Evolutionary conservation across 2,113 vertebrate genomes (phyloP).

Genomic region (Helogale parvula): DNA sequence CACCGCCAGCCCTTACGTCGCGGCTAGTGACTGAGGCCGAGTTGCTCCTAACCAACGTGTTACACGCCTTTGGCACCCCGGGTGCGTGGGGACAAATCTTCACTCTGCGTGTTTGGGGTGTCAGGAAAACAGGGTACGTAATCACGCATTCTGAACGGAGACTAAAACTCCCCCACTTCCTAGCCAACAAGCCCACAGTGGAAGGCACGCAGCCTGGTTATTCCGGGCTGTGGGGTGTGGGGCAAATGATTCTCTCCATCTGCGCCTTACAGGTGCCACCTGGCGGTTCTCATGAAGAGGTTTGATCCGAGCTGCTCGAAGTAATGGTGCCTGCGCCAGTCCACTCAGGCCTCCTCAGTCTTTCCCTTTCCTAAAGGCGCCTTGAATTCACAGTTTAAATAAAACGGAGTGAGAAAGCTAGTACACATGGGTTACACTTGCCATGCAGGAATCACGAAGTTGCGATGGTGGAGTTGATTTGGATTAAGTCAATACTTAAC

Average conservation of each 20-base stretch:
- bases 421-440: background rate
- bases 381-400: constrained; percentile 19
- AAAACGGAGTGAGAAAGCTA: background rate
- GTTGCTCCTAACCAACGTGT: background rate
- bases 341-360: background rate
- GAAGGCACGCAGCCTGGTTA: constrained; percentile 8
- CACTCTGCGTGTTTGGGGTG: constrained; percentile 26
- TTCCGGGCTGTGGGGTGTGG: constrained; percentile 53
- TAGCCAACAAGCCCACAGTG: background rate
- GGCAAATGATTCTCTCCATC: constrained; percentile 21
- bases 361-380: background rate
- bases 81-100: background rate
- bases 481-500: constrained; percentile 34
- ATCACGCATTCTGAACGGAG: constrained; percentile 32
- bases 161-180: constrained; percentile 55
- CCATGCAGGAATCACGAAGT: background rate
- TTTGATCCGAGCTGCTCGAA: background rate
- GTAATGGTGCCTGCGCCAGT: background rate
- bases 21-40: background rate
- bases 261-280: constrained; percentile 79
- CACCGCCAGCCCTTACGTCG: background rate
- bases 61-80: background rate
- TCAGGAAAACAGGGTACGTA: constrained; percentile 43
- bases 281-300: constrained; percentile 61
- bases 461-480: background rate